Evolutionary conservation across 2,888 invertebrate species (phyloP).

Genomic region (Brenthis daphne): DNA sequence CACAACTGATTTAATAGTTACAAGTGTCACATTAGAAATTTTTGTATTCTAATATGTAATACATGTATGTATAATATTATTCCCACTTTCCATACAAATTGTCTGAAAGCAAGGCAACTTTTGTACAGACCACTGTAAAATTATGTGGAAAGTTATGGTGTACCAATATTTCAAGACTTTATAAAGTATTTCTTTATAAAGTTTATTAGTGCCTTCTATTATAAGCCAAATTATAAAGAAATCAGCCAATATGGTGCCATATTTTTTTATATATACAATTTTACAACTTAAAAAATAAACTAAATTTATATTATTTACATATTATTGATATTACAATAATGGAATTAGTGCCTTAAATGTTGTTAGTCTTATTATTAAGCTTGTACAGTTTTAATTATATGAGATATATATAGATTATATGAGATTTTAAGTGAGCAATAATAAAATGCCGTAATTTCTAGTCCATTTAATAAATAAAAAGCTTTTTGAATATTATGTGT

Average conservation of each 20-base stretch:
- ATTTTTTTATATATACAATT: constrained; percentile 5
- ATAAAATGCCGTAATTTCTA: constrained; percentile 70
- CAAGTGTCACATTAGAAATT: no score
- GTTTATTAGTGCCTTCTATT: constrained; percentile 8
- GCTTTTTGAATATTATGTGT: constrained; percentile 58
- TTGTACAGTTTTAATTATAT: constrained; percentile 30
- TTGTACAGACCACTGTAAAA: no score
- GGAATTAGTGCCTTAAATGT: constrained; percentile 60
- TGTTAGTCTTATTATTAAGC: constrained; percentile 49
- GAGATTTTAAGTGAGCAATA: constrained; percentile 48
- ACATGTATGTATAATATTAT: no score
- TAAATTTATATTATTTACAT: constrained; percentile 18
- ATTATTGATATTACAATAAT: constrained; percentile 3
- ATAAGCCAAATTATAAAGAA: constrained; percentile 1
- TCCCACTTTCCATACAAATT: no score
- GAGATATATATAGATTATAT: constrained; percentile 50
- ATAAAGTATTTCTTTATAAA: no score
- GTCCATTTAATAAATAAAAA: constrained; percentile 72
- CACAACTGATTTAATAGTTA: no score
- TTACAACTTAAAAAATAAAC: no score
- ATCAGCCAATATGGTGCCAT: constrained; percentile 11
- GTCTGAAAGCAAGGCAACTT: no score
- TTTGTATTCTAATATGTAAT: no score
- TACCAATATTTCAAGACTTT: no score
- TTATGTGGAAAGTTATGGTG: no score